These are phyloP conservation scores for Phalera bucephala DNA, from an alignment of 2,888 invertebrate genomes.

Conservation along the genomic window DNA sequence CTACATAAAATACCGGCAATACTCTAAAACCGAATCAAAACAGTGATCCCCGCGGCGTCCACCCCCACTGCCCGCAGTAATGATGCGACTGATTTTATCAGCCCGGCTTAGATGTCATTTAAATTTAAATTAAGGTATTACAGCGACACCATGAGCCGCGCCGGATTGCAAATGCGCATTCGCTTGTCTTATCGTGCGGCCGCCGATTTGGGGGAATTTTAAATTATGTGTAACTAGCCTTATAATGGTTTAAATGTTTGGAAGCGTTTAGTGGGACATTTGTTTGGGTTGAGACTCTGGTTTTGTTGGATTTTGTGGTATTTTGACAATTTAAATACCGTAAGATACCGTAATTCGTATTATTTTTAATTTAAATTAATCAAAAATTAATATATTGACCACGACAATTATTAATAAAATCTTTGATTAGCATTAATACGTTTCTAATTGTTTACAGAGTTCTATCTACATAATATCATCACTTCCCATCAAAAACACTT, in stretches of 20 bases:
- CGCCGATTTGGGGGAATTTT: conserved; percentile 49
- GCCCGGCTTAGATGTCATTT: conserved; percentile 72
- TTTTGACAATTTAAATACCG: background rate
- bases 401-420: no score
- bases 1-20: no score
- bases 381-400: no score
- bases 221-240: conserved; percentile 42
- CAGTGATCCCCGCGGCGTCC: conserved; percentile 18
- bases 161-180: conserved; percentile 37
- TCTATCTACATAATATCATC: no score
- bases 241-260: conserved; percentile 29
- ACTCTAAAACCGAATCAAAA: conserved; percentile 8
- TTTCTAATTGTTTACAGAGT: no score
- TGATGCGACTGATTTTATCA: conserved; percentile 58
- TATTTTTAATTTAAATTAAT: no score
- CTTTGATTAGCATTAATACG: no score
- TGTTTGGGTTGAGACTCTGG: conserved; percentile 6
- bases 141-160: conserved; percentile 49
- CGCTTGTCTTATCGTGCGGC: conserved; percentile 47
- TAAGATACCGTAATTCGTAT: background rate
- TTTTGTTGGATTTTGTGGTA: background rate
- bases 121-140: conserved; percentile 82
- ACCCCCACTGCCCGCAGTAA: conserved; percentile 27
- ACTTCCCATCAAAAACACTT: no score
- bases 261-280: conserved; percentile 20